A percentile compares a stretch with the other conserved stretches of the same genome.
Conservation (phyloP, 2,888 invertebrate genomes). For the Ceriagrion tenellum region DNA sequence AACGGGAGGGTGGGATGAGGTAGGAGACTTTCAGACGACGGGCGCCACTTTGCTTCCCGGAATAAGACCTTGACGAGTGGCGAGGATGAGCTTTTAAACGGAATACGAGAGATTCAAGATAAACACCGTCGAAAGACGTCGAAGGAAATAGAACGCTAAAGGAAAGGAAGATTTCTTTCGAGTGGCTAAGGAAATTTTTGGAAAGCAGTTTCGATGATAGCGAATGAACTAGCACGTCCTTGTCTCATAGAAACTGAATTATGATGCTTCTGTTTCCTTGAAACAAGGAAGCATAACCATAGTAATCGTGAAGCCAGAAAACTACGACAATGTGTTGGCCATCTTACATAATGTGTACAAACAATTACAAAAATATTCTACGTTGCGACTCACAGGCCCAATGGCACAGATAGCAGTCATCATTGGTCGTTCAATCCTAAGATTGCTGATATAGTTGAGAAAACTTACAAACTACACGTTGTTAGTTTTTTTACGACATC, state of each 20-base stretch:
- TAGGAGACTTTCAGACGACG: not conserved
- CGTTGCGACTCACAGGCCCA: no score
- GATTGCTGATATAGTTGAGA: no score
- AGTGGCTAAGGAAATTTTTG: not conserved
- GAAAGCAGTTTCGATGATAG: not conserved
- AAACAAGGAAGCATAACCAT: no score
- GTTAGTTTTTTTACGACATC: no score
- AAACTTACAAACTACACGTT: no score
- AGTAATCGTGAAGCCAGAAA: no score
- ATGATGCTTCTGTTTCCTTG: no score
- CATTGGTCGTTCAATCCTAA: no score
- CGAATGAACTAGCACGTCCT: not conserved
- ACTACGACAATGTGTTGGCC: no score
- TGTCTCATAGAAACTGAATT: not conserved
- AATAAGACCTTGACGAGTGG: slow-evolving; percentile 28
- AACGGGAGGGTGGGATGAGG: not conserved
- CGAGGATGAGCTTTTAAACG: not conserved
- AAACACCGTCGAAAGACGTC: not conserved
- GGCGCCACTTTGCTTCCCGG: slow-evolving; percentile 36
- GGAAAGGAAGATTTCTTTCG: not conserved
- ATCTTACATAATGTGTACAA: no score
- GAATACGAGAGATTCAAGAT: slow-evolving; percentile 30
- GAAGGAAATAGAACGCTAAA: not conserved
- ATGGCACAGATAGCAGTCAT: no score
- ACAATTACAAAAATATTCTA: no score